phyloP scores from a whole-genome alignment of 1,140 invertebrate genomes.

The Drosophila lacteicornis region DNA sequence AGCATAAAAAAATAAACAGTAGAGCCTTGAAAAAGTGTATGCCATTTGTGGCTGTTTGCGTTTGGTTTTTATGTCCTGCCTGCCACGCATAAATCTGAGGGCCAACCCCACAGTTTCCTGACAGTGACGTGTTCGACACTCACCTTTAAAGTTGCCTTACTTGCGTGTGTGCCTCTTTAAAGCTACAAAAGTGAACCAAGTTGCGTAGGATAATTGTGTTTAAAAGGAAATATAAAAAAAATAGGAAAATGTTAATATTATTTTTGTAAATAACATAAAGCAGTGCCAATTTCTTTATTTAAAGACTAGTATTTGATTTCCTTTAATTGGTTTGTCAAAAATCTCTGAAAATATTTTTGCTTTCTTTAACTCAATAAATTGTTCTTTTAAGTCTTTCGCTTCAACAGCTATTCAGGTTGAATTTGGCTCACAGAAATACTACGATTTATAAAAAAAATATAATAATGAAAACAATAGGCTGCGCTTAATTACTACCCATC shows the following conservation, averaged over 20 bases:
- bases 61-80: conserved; percentile 42
- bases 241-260: too few species aligned
- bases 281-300: neutral
- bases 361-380: neutral
- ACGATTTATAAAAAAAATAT: conserved; percentile 16
- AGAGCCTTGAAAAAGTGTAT: conserved; percentile 20
- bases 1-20: conserved; percentile 15
- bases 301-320: neutral
- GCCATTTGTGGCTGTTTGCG: conserved; percentile 24
- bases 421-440: neutral
- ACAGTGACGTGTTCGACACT: conserved; percentile 17
- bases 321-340: too few species aligned
- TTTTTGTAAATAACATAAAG: neutral
- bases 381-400: neutral
- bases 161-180: neutral
- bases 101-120: conserved; percentile 19
- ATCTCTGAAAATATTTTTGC: neutral
- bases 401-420: neutral
- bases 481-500: conserved; percentile 14
- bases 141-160: conserved; percentile 11
- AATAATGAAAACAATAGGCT: conserved; percentile 34
- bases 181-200: neutral
- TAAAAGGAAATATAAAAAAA: too few species aligned
- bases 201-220: too few species aligned
- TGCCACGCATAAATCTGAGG: conserved; percentile 47